Evolutionary conservation across 2,888 invertebrate genomes (phyloP), one percentile per base, ranked within the genome.

Genomic region (Saturnia pavonia): DNA sequence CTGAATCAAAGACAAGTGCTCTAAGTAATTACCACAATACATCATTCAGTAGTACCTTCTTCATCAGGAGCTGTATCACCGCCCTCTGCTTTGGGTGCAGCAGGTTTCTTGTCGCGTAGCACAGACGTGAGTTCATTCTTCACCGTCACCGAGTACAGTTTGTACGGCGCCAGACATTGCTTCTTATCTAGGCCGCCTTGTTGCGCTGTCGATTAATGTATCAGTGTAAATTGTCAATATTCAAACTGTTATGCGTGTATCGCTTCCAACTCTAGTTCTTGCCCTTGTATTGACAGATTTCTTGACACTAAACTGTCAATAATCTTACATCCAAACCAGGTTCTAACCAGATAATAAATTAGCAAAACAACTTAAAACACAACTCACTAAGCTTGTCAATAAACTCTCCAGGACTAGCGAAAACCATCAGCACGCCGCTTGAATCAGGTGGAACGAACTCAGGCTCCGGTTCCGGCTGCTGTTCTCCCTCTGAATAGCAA

Each of bases 341-440:
- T 16, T 19, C 48, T 48, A 19, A 7, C 7, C 48, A 0, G 34
- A 34, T 34, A 34, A 34, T 48, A 14, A 1, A 16, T 48, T 16
- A 14, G 16, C 48, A 6, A 14, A 16, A 48, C 48, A 48, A 48
- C 1, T 48, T 48, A 66, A 14, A 22, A 63, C 16, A 68, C n/a
- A 22, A 82, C 89, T 86, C 67, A 92, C 93, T 83, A 0, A 93
- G 87, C 72, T 89, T 91, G 71, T 92, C 91, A 7, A 93, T 90
- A n/a, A 94, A 89, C 78, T 93, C 93, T 0, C 81, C 87, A 0
- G 93, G 93, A 40, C 88, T 91, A 9, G 92, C 87, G 73, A 87
- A 91, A 22, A 92, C 84, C 82, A 92, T 91, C 7, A 93, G 79
- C 0, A 81, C 88, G 0, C 91, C 89, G n/a, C 85, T 83, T 0